A percentile compares a stretch with the other conserved stretches of the same genome.
Evolutionary conservation across 2,797 vertebrate species (phyloP).

Genomic region (Bryconaethiops microstoma): DNA sequence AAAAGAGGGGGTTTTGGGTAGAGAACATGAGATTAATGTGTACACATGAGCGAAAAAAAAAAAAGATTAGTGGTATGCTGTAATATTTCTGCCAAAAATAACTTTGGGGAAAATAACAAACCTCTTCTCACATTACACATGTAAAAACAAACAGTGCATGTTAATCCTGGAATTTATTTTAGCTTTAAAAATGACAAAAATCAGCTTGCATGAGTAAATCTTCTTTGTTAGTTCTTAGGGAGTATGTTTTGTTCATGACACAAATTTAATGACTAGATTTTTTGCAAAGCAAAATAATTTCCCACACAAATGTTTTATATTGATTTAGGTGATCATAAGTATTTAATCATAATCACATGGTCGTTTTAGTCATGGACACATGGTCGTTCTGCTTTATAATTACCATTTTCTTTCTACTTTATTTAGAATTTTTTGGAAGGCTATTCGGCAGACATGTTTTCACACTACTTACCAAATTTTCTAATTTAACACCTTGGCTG

Average conservation of each 20-base stretch:
- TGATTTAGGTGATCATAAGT: not conserved
- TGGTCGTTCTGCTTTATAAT: not conserved
- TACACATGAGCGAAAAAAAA: not conserved
- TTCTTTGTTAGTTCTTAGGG: not conserved
- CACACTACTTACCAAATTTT: too few species aligned
- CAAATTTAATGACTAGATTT: not conserved
- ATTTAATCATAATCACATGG: not conserved
- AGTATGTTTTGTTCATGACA: not conserved
- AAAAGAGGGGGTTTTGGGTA: not conserved
- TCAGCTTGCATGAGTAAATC: not conserved
- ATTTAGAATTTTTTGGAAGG: too few species aligned
- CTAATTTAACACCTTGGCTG: not conserved
- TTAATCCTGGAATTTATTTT: not conserved
- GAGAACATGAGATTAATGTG: not conserved
- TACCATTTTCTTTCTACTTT: too few species aligned
- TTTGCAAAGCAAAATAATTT: not conserved
- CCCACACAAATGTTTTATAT: not conserved
- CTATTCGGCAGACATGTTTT: too few species aligned
- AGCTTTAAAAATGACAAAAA: constrained; percentile 16
- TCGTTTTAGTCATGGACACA: too few species aligned
- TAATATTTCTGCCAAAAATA: constrained; percentile 25
- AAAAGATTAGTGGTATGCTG: not conserved
- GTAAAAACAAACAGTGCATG: constrained; percentile 8
- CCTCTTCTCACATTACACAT: constrained; percentile 8
- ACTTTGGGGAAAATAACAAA: not conserved